Conservation (phyloP, 2,113 vertebrate species). For the Macrotis lagotis region DNA sequence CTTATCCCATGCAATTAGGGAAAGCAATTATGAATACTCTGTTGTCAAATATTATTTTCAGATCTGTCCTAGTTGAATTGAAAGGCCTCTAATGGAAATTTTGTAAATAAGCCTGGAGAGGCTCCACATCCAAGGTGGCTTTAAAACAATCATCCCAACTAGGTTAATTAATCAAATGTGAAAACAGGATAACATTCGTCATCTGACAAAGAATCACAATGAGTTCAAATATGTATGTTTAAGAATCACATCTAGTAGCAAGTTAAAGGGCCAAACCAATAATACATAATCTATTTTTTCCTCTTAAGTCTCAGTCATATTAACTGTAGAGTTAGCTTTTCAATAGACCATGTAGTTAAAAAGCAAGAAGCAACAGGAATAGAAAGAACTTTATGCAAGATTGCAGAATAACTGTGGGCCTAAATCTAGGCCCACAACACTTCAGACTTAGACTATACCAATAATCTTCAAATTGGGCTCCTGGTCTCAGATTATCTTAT, state of each 20-base stretch:
- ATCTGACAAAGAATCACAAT: slow-evolving; percentile 2
- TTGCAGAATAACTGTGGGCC: not conserved
- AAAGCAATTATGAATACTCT: slow-evolving; percentile 22
- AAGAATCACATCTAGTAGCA: not conserved
- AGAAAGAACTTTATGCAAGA: not conserved
- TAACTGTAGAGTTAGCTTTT: not conserved
- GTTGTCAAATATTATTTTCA: not conserved
- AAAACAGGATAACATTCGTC: slow-evolving; percentile 19
- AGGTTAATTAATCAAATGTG: slow-evolving; percentile 50
- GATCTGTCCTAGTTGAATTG: not conserved
- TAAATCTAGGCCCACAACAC: not conserved
- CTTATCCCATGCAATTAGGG: slow-evolving; percentile 46
- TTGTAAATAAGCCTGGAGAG: not conserved
- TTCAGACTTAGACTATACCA: not conserved
- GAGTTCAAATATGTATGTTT: not conserved
- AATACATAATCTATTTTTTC: not conserved
- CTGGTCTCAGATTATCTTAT: not conserved
- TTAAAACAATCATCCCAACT: not conserved
- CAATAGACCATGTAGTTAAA: not conserved
- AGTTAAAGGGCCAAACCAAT: not conserved
- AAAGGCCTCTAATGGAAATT: slow-evolving; percentile 42
- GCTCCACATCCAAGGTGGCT: not conserved
- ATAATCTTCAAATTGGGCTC: not conserved
- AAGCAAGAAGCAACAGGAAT: not conserved
- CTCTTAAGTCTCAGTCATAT: not conserved